Conservation (phyloP, 2,797 vertebrate species). For the Thaleichthys pacificus region DNA sequence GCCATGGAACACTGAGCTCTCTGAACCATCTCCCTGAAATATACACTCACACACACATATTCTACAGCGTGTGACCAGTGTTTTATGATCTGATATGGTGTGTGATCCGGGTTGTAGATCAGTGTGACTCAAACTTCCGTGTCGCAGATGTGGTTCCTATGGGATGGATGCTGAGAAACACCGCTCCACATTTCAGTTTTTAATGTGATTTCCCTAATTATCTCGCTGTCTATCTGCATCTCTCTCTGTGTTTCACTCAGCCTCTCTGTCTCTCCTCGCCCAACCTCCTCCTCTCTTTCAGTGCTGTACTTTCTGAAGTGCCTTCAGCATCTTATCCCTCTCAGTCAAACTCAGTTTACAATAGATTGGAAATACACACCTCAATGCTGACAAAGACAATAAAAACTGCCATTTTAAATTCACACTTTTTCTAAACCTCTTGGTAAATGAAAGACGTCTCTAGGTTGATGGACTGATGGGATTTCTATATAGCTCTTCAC, state of each 20-base stretch:
- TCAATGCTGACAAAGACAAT: too few species aligned
- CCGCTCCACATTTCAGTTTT: too few species aligned
- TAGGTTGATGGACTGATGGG: not conserved
- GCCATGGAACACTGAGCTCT: constrained; percentile 74
- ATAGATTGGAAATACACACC: too few species aligned
- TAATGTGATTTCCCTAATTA: too few species aligned
- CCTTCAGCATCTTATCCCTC: constrained; percentile 38
- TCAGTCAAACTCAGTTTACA: not conserved
- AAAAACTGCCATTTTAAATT: too few species aligned
- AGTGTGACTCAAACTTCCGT: not conserved
- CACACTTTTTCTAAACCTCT: too few species aligned
- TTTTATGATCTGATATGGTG: too few species aligned
- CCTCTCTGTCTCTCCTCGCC: not conserved
- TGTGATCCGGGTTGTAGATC: too few species aligned
- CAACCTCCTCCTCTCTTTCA: not conserved
- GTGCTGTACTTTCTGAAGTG: constrained; percentile 40
- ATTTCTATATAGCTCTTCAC: not conserved
- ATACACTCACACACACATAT: not conserved
- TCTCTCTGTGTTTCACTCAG: too few species aligned
- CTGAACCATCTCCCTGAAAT: not conserved
- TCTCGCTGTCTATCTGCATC: not conserved
- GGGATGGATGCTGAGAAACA: too few species aligned
- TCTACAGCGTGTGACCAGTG: not conserved
- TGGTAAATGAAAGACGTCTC: too few species aligned
- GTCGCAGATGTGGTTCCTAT: too few species aligned